A percentile compares a stretch with the other conserved stretches of the same genome.
These are phyloP conservation scores for Drosophila meridionalis DNA, from an alignment of 2,888 invertebrate species.

Conservation along the genomic window DNA sequence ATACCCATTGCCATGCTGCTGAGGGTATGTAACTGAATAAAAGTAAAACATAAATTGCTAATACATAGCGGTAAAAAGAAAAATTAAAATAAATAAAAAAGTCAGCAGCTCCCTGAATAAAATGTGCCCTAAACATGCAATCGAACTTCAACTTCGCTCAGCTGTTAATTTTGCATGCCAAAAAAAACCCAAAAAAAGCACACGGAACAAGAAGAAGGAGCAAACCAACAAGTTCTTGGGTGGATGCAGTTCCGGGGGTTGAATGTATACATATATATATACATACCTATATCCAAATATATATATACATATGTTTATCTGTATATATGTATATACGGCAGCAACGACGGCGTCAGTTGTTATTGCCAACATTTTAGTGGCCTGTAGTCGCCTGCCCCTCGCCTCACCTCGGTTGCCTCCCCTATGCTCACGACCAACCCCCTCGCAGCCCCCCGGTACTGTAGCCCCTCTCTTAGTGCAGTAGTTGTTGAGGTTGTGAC, in stretches of 20 bases:
- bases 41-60: slow-evolving; percentile 14
- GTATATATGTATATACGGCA: slow-evolving; percentile 16
- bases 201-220: slow-evolving; percentile 11
- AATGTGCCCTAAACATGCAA: slow-evolving; percentile 65
- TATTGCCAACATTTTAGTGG: slow-evolving; percentile 68
- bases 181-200: slow-evolving; percentile 17
- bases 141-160: slow-evolving; percentile 63
- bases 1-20: too few relatives aligned
- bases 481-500: slow-evolving; percentile 44
- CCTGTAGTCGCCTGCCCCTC: background rate
- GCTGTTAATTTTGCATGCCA: slow-evolving; percentile 68
- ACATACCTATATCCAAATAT: background rate
- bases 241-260: slow-evolving; percentile 44
- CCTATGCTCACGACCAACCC: background rate
- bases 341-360: slow-evolving; percentile 66
- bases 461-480: background rate
- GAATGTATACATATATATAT: background rate
- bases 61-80: slow-evolving; percentile 20
- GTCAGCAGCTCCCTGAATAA: slow-evolving; percentile 27
- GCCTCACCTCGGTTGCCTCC: background rate
- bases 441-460: background rate
- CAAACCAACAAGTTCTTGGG: slow-evolving; percentile 58
- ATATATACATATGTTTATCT: slow-evolving; percentile 3
- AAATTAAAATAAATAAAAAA: slow-evolving; percentile 6
- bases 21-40: slow-evolving; percentile 3